Conservation (phyloP, 2,888 invertebrate genomes). For the Conus canariensis region DNA sequence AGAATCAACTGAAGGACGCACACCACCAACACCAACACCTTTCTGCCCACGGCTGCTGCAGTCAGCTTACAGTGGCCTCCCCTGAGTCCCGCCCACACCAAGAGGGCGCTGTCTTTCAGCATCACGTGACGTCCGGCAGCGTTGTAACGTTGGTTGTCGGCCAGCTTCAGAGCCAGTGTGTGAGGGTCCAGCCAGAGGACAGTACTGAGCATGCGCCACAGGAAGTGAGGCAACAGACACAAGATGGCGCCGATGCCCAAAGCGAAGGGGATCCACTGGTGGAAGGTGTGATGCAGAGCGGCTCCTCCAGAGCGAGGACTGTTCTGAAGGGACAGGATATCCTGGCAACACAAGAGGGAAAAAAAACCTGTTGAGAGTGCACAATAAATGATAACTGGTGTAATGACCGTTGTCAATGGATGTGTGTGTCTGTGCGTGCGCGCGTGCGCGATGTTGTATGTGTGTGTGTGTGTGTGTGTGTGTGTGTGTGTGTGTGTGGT, state of each 20-base stretch:
- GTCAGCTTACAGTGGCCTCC: constrained; percentile 26
- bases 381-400: too few relatives aligned
- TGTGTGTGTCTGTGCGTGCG: not conserved
- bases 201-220: constrained; percentile 35
- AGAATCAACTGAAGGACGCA: not conserved
- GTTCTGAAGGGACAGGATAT: not conserved
- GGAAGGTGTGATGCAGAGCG: not conserved
- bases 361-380: too few relatives aligned
- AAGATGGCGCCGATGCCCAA: not conserved
- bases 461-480: too few relatives aligned
- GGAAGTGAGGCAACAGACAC: constrained; percentile 16
- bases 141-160: constrained; percentile 29
- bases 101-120: constrained; percentile 29
- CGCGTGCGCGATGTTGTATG: too few relatives aligned
- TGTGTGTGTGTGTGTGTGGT: too few relatives aligned
- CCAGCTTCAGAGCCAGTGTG: not conserved
- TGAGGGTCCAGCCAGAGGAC: constrained; percentile 32
- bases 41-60: not conserved
- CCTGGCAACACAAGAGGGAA: not conserved
- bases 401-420: too few relatives aligned
- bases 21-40: not conserved
- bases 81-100: constrained; percentile 28
- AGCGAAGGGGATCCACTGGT: constrained; percentile 30
- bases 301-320: not conserved
- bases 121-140: constrained; percentile 22